These are phyloP conservation scores for Camarhynchus parvulus DNA, from an alignment of 2,113 vertebrate species.

Conservation along the genomic window DNA sequence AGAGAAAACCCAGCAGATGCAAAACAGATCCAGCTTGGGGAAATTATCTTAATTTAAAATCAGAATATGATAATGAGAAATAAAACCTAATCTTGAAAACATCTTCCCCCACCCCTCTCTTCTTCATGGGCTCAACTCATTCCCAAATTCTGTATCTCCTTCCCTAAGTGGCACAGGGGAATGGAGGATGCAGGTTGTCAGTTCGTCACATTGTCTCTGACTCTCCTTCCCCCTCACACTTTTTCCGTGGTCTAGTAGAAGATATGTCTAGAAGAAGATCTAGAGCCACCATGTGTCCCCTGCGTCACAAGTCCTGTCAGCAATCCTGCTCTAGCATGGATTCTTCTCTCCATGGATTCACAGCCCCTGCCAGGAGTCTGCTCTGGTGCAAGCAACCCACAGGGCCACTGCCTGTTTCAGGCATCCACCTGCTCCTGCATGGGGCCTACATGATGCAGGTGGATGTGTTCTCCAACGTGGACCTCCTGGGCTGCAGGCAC, in stretches of 20 bases:
- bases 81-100: neutral
- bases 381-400: fast-evolving
- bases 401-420: neutral
- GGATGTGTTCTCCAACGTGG: fast-evolving
- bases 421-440: neutral
- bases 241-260: neutral
- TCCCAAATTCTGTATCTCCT: neutral
- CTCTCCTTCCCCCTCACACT: neutral
- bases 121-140: neutral
- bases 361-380: neutral
- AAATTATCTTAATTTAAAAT: neutral
- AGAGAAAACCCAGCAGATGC: neutral
- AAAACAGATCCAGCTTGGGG: neutral
- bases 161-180: neutral
- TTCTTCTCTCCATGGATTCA: neutral
- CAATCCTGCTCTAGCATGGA: neutral
- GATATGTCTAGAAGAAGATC: no score
- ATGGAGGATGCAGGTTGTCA: neutral
- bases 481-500: neutral
- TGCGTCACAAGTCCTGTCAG: neutral
- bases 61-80: neutral
- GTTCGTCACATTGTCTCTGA: neutral
- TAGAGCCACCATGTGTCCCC: no score
- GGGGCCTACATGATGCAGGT: neutral
- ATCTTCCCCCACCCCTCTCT: neutral